Conservation (phyloP, 2,888 invertebrate species). For the Heliconius ismenius region DNA sequence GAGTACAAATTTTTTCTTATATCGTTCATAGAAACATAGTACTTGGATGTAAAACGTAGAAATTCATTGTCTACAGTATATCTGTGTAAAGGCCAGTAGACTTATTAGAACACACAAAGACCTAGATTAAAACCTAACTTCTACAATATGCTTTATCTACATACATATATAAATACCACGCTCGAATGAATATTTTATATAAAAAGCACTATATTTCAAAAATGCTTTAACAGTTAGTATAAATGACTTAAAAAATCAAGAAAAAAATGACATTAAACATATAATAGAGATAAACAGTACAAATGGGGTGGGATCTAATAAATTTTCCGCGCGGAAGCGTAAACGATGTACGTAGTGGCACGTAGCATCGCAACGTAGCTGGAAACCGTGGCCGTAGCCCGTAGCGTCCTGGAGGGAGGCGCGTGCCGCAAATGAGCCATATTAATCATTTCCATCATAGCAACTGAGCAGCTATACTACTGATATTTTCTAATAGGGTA, state of each 20-base stretch:
- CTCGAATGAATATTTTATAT: slow-evolving; percentile 20
- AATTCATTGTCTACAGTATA: slow-evolving; percentile 19
- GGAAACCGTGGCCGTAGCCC: slow-evolving; percentile 54
- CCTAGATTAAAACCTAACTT: slow-evolving; percentile 40
- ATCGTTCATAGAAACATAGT: neutral
- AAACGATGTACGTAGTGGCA: slow-evolving; percentile 78
- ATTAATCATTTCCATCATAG: slow-evolving; percentile 79
- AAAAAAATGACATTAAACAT: slow-evolving; percentile 65
- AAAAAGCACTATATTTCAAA: neutral
- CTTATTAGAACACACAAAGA: slow-evolving; percentile 39
- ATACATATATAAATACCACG: neutral
- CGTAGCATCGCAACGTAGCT: slow-evolving; percentile 61
- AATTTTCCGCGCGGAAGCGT: slow-evolving; percentile 77
- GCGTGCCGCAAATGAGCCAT: slow-evolving; percentile 78
- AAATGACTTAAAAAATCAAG: slow-evolving; percentile 3
- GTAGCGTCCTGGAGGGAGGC: slow-evolving; percentile 55
- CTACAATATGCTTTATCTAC: slow-evolving; percentile 23
- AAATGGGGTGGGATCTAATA: slow-evolving; percentile 77
- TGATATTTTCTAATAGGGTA: slow-evolving; percentile 69
- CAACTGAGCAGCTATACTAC: slow-evolving; percentile 75
- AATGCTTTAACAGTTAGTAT: neutral
- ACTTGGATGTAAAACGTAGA: slow-evolving; percentile 3
- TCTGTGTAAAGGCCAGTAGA: slow-evolving; percentile 33
- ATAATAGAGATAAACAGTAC: slow-evolving; percentile 77
- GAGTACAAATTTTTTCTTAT: neutral